Conservation (phyloP, 2,113 vertebrate genomes). For the Lepus americanus region DNA sequence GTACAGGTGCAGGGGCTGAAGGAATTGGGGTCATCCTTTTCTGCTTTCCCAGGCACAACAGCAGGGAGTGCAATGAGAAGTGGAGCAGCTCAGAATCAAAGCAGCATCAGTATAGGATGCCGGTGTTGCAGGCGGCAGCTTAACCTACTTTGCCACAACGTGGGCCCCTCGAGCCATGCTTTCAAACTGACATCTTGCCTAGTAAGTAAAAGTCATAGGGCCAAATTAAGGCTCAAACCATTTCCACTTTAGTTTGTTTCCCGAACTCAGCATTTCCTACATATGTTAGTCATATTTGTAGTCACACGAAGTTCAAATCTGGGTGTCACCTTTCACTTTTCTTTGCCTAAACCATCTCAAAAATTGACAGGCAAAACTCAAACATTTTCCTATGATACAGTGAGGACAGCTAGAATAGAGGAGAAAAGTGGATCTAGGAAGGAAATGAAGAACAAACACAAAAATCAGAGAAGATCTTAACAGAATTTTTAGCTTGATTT, state of each 20-base stretch:
- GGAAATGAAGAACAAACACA: background rate
- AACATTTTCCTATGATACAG: background rate
- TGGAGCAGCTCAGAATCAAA: no score
- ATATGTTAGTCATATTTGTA: background rate
- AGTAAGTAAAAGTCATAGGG: background rate
- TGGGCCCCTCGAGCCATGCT: background rate
- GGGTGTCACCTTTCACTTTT: background rate
- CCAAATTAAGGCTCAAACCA: background rate
- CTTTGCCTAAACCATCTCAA: background rate
- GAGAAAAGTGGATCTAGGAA: background rate
- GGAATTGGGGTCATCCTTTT: no score
- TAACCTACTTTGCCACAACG: no score
- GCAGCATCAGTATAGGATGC: no score
- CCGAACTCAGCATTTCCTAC: background rate
- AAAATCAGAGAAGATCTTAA: background rate
- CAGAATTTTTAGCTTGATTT: background rate
- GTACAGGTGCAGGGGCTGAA: no score
- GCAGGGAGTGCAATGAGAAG: no score
- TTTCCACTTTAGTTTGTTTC: background rate
- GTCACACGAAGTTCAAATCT: background rate
- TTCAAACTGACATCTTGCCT: background rate
- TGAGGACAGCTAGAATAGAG: background rate
- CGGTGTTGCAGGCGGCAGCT: no score
- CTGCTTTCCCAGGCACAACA: no score
- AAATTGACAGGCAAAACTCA: background rate